Percentiles rank a stretch among this genome's conserved stretches.
Evolutionary conservation across 2,888 invertebrate genomes (phyloP).

Genomic region (Punctoribates punctum): DNA sequence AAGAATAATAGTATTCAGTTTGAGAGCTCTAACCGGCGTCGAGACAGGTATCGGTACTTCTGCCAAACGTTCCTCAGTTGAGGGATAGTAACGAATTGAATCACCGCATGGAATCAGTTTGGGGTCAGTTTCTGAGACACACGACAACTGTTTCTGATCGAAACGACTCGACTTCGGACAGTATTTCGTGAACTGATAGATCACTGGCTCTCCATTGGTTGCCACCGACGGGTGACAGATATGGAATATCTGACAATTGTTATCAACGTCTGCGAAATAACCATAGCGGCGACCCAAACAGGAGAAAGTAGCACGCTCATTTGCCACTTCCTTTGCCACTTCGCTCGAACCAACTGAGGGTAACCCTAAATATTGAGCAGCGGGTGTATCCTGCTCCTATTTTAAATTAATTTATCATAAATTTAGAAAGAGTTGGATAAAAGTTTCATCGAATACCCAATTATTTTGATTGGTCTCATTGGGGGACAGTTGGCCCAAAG

Average conservation of each 20-base stretch:
- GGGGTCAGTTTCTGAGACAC: background rate
- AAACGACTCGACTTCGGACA: background rate
- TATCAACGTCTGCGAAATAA: conserved; percentile 43
- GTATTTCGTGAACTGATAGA: conserved; percentile 10
- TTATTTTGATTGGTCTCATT: background rate
- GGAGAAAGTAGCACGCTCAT: conserved; percentile 21
- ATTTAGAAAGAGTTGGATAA: no score
- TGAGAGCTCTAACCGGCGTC: no score
- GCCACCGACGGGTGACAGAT: conserved; percentile 22
- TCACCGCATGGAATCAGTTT: background rate
- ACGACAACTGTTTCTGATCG: background rate
- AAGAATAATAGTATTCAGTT: background rate
- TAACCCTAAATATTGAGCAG: background rate
- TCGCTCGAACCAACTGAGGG: background rate
- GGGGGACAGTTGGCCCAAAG: background rate
- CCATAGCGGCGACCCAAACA: conserved; percentile 38
- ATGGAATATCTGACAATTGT: conserved; percentile 41
- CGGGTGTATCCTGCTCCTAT: background rate
- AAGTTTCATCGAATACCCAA: background rate
- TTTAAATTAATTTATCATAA: no score
- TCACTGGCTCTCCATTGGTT: background rate
- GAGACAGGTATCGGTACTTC: no score
- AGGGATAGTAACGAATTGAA: background rate
- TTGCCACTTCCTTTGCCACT: no score
- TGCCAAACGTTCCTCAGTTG: background rate